Conservation (phyloP, 1,140 invertebrate genomes). For the Pectinophora gossypiella region DNA sequence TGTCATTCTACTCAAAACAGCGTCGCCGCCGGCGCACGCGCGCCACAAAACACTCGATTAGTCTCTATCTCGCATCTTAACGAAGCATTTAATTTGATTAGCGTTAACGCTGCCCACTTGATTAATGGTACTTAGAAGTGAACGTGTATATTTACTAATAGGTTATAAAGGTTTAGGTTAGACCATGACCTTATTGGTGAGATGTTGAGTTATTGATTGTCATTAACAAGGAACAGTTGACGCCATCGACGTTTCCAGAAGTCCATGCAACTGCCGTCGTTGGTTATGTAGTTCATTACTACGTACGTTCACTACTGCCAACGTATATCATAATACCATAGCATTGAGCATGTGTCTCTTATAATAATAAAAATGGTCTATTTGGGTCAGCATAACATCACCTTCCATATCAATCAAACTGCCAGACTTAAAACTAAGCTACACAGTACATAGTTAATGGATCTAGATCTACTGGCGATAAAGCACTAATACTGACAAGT, state of each 20-base stretch:
- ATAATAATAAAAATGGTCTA: too few species aligned
- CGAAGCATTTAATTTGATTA: slow-evolving; percentile 50
- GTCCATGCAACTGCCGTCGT: not conserved
- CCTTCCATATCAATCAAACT: too few species aligned
- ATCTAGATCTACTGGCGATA: too few species aligned
- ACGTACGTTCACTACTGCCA: too few species aligned
- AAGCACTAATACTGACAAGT: too few species aligned
- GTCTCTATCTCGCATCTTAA: slow-evolving; percentile 37
- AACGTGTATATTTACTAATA: slow-evolving; percentile 17
- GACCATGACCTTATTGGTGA: slow-evolving; percentile 28
- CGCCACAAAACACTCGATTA: slow-evolving; percentile 13
- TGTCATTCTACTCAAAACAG: slow-evolving; percentile 16
- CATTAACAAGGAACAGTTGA: slow-evolving; percentile 8
- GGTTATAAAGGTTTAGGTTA: slow-evolving; percentile 30
- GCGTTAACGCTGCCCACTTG: slow-evolving; percentile 21
- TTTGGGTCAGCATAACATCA: too few species aligned
- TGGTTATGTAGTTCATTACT: too few species aligned
- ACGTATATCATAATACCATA: not conserved
- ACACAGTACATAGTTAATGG: too few species aligned
- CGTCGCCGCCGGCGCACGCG: slow-evolving; percentile 11
- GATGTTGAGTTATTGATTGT: slow-evolving; percentile 28
- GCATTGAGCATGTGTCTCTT: too few species aligned
- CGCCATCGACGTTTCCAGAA: not conserved
- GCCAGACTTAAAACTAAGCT: too few species aligned
- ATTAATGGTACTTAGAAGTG: slow-evolving; percentile 27